A percentile compares a stretch with the other conserved stretches of the same genome.
These are phyloP conservation scores for Scomber japonicus DNA, from an alignment of 2,113 vertebrate species.

Conservation along the genomic window DNA sequence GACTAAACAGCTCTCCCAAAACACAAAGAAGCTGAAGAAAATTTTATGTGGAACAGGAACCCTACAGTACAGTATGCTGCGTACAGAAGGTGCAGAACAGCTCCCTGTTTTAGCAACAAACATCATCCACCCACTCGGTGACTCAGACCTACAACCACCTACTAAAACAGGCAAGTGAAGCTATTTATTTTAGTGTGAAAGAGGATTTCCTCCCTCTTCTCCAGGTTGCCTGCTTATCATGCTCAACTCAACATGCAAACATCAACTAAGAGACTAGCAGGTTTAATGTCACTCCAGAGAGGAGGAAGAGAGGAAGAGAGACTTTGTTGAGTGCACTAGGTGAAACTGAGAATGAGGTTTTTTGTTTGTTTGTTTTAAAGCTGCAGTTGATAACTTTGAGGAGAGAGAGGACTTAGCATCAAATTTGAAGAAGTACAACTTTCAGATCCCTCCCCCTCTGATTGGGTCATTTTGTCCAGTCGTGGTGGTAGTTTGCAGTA, in stretches of 20 bases:
- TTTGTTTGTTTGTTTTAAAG: too few relatives aligned
- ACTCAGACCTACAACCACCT: constrained; percentile 53
- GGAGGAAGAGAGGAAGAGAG: too few relatives aligned
- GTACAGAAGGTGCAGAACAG: constrained; percentile 10
- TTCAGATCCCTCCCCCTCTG: too few relatives aligned
- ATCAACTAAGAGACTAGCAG: too few relatives aligned
- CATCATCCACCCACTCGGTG: constrained; percentile 59
- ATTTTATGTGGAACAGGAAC: neutral
- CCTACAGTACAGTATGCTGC: neutral
- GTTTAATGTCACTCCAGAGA: too few relatives aligned
- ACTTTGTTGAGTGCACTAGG: too few relatives aligned
- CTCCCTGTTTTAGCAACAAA: constrained; percentile 48
- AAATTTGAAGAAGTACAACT: too few relatives aligned
- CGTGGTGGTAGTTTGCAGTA: too few relatives aligned
- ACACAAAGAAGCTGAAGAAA: neutral
- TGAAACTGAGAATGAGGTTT: too few relatives aligned
- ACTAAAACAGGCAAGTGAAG: constrained; percentile 32
- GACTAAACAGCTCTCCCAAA: neutral
- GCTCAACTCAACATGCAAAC: neutral
- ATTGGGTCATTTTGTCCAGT: too few relatives aligned
- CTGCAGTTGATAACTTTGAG: too few relatives aligned
- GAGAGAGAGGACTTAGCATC: too few relatives aligned
- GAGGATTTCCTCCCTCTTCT: constrained; percentile 3
- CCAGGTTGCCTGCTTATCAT: neutral
- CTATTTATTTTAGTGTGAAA: constrained; percentile 17